Conservation (phyloP, 2,888 invertebrate genomes). For the Philopedon plagiatum region DNA sequence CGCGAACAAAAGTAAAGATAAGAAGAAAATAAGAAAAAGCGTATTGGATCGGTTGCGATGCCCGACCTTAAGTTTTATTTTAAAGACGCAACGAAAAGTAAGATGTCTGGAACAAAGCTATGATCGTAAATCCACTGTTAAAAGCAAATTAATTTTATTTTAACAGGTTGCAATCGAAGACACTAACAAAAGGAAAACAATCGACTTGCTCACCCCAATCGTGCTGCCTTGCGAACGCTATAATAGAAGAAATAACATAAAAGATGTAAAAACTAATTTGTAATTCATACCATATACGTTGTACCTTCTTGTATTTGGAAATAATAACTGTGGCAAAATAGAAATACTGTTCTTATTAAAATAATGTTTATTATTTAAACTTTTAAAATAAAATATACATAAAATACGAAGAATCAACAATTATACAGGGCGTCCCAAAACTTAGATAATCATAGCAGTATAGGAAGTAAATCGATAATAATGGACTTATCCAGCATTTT, state of each 20-base stretch:
- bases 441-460: too few species aligned
- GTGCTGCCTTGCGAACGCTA: conserved; percentile 32
- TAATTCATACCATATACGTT: background rate
- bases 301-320: background rate
- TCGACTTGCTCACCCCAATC: background rate
- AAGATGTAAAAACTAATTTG: background rate
- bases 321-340: background rate
- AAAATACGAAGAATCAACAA: conserved; percentile 15
- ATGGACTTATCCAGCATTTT: too few species aligned
- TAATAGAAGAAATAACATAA: conserved; percentile 24
- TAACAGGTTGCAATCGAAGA: background rate
- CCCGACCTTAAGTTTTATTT: conserved; percentile 42
- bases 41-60: conserved; percentile 20
- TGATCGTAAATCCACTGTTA: too few species aligned
- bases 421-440: too few species aligned
- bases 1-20: background rate
- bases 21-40: conserved; percentile 13
- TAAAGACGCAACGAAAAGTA: conserved; percentile 32
- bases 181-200: background rate
- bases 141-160: too few species aligned
- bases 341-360: conserved; percentile 7
- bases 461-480: too few species aligned
- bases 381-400: conserved; percentile 22
- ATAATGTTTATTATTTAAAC: conserved; percentile 19
- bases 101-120: background rate